Evolutionary conservation across 2,888 invertebrate genomes (phyloP).

Genomic region (Drosophila flavopinicola): DNA sequence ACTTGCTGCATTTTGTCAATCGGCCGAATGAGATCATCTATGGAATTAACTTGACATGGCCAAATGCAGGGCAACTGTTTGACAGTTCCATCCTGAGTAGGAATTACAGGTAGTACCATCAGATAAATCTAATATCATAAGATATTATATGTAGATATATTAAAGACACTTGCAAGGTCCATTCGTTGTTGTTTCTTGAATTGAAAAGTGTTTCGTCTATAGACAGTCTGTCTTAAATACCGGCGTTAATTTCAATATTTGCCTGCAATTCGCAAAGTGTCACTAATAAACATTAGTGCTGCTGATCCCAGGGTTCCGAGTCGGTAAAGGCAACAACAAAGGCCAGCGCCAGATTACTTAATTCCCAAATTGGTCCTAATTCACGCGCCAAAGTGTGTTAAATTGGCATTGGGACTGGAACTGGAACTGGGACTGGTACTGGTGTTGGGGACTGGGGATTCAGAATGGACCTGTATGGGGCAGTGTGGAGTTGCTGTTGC

Average conservation of each 20-base stretch:
- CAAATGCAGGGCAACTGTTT: slow-evolving; percentile 3
- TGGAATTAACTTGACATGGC: slow-evolving; percentile 51
- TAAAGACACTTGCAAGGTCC: too few species aligned
- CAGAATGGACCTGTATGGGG: slow-evolving; percentile 14
- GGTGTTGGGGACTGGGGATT: too few species aligned
- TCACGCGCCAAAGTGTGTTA: slow-evolving; percentile 83
- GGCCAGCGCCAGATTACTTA: slow-evolving; percentile 78
- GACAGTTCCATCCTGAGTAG: background rate
- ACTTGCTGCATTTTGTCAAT: slow-evolving; percentile 70
- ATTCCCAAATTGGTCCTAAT: slow-evolving; percentile 82
- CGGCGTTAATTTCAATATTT: slow-evolving; percentile 41
- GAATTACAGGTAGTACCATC: too few species aligned
- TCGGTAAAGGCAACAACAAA: slow-evolving; percentile 35
- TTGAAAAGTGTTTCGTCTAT: background rate
- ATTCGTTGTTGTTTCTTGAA: background rate
- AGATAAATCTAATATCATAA: too few species aligned
- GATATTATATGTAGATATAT: too few species aligned
- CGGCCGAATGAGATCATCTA: slow-evolving; percentile 59
- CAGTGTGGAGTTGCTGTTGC: slow-evolving; percentile 2
- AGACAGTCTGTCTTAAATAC: slow-evolving; percentile 4
- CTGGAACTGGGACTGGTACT: slow-evolving; percentile 17
- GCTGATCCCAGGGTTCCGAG: slow-evolving; percentile 21
- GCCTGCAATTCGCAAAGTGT: slow-evolving; percentile 52
- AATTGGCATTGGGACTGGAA: slow-evolving; percentile 67
- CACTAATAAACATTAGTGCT: slow-evolving; percentile 67